Evolutionary conservation across 2,888 invertebrate species (phyloP).

Genomic region (Leptothorax acervorum): DNA sequence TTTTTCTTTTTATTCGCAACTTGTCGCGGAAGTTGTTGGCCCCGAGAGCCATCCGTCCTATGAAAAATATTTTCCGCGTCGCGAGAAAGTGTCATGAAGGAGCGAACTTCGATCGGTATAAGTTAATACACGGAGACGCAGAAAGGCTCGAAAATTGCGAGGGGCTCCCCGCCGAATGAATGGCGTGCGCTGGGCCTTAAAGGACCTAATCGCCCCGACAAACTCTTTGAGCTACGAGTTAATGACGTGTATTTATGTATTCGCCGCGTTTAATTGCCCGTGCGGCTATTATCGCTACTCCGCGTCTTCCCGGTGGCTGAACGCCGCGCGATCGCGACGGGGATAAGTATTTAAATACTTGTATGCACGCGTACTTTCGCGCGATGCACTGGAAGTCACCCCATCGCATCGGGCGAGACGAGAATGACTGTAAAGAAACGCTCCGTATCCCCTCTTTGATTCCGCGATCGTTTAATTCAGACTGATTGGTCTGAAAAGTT

Average conservation of each 20-base stretch:
- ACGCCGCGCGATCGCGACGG: conserved; percentile 2
- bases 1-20: neutral
- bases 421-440: neutral
- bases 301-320: conserved; percentile 22
- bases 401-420: neutral
- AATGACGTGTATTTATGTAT: conserved; percentile 83
- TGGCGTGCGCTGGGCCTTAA: conserved; percentile 68
- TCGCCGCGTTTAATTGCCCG: conserved; percentile 81
- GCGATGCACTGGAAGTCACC: neutral
- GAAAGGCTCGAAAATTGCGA: conserved; percentile 76
- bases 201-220: conserved; percentile 79
- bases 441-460: neutral
- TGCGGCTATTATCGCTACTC: conserved; percentile 75
- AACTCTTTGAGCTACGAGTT: conserved; percentile 81
- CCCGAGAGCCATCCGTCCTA: neutral
- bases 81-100: neutral
- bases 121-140: conserved; percentile 69
- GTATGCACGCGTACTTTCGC: conserved; percentile 49
- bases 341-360: too few species aligned
- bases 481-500: neutral
- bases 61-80: neutral
- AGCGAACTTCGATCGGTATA: conserved; percentile 68
- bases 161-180: conserved; percentile 66
- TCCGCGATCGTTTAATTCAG: neutral
- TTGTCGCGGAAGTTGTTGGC: conserved; percentile 12